Percentiles rank a stretch among this genome's conserved stretches.
These are phyloP conservation scores for Talpa occidentalis DNA, from an alignment of 2,113 vertebrate genomes.

Conservation along the genomic window DNA sequence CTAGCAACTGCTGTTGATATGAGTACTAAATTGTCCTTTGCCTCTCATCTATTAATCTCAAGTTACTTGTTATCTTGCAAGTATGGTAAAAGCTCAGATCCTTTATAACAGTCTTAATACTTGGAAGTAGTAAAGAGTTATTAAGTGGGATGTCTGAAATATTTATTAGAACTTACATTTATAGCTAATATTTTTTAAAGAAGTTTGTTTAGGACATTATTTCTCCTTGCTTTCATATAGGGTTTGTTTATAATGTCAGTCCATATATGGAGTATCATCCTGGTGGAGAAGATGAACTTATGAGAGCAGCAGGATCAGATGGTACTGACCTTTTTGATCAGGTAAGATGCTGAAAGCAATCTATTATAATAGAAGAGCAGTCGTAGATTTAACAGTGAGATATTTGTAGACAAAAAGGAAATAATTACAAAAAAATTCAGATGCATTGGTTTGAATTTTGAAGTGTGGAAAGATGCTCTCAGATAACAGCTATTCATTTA, in stretches of 20 bases:
- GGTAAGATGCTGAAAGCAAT: constrained; percentile 84
- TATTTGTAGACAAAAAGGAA: not conserved
- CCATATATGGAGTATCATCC: constrained; percentile 99
- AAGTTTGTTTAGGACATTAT: constrained; percentile 8
- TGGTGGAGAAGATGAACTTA: constrained; percentile 96
- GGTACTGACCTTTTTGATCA: constrained; percentile 97
- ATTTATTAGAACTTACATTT: not conserved
- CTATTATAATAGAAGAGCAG: not conserved
- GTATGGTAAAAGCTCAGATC: not conserved
- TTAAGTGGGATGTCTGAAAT: not conserved
- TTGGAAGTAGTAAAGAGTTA: constrained; percentile 16
- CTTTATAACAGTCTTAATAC: not conserved
- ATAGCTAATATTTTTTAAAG: constrained; percentile 27
- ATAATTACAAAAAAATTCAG: not conserved
- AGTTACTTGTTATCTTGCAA: not conserved
- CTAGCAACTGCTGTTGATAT: not conserved
- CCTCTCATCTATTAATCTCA: not conserved
- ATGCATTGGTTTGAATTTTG: constrained; percentile 23
- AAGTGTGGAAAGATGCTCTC: constrained; percentile 5
- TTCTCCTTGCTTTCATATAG: constrained; percentile 83
- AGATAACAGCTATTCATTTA: constrained; percentile 38
- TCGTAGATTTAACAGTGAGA: not conserved
- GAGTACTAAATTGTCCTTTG: not conserved
- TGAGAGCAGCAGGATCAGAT: constrained; percentile 95
- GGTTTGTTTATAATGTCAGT: constrained; percentile 96